Conservation (phyloP, 2,113 vertebrate genomes). For the Hippopotamus amphibius region DNA sequence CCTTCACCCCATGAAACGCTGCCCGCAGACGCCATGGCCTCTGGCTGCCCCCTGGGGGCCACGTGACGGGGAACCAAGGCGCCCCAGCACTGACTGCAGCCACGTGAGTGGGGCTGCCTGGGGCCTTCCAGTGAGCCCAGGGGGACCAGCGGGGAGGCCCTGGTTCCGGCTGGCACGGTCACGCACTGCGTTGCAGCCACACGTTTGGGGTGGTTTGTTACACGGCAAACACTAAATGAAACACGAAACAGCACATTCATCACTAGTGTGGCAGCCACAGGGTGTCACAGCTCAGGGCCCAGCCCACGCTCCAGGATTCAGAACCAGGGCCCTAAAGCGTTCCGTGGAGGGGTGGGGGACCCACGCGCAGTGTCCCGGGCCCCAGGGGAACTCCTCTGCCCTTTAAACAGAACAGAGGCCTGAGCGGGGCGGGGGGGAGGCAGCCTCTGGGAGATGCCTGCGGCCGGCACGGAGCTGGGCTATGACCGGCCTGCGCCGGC, state of each 20-base stretch:
- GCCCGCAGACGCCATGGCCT: not conserved
- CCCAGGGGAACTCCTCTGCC: not conserved
- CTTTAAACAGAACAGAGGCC: not conserved
- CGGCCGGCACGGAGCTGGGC: not conserved
- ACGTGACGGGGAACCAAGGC: rapidly evolving
- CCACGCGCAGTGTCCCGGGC: not conserved
- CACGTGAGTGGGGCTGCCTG: not conserved
- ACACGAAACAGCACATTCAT: rapidly evolving
- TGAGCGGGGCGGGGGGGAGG: not conserved
- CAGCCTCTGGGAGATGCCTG: not conserved
- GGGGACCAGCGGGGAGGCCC: not conserved
- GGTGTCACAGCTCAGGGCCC: not conserved
- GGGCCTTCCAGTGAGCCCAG: not conserved
- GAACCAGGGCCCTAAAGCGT: not conserved
- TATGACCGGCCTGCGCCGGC: too few relatives aligned
- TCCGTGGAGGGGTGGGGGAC: too few relatives aligned
- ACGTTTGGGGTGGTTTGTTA: not conserved
- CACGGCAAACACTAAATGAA: not conserved
- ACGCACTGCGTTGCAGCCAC: not conserved
- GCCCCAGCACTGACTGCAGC: not conserved
- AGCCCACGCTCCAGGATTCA: not conserved
- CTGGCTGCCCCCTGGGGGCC: not conserved
- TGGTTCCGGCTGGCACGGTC: not conserved
- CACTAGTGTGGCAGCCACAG: not conserved
- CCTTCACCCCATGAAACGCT: rapidly evolving